Conservation (phyloP, 1,140 invertebrate genomes). For the Megathymus violae region DNA sequence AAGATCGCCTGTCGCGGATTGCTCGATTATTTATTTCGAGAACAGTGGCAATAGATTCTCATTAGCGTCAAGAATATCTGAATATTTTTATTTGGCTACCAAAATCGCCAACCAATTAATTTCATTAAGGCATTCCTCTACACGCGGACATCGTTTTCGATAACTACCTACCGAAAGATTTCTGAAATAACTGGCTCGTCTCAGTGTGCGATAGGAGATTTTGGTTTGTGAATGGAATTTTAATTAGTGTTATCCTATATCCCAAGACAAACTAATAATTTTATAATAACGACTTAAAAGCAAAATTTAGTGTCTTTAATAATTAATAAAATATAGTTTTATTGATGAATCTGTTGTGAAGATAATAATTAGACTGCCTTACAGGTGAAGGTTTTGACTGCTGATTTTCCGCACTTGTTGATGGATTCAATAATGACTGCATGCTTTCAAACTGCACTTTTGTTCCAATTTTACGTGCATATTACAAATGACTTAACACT, state of each 20-base stretch:
- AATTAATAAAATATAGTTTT: too few relatives aligned
- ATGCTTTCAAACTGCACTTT: too few relatives aligned
- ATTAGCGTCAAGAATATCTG: constrained; percentile 60
- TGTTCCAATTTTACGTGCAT: too few relatives aligned
- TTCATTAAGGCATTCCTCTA: constrained; percentile 72
- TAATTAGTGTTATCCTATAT: constrained; percentile 65
- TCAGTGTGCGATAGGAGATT: constrained; percentile 52
- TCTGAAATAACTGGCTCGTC: constrained; percentile 58
- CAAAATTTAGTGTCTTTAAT: too few relatives aligned
- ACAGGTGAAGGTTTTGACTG: too few relatives aligned
- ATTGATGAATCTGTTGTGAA: too few relatives aligned
- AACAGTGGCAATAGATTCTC: constrained; percentile 54
- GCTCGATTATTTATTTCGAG: constrained; percentile 28
- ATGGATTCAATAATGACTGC: too few relatives aligned
- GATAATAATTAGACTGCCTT: too few relatives aligned
- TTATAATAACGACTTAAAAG: constrained; percentile 21
- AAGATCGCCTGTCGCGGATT: constrained; percentile 17
- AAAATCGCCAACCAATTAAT: constrained; percentile 69
- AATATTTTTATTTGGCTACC: constrained; percentile 60
- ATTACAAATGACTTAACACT: too few relatives aligned
- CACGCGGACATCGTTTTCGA: constrained; percentile 55
- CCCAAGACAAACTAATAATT: constrained; percentile 38
- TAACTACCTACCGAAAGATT: constrained; percentile 68
- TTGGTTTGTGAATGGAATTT: constrained; percentile 67
- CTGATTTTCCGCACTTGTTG: too few relatives aligned